phyloP scores from a whole-genome alignment of 2,113 vertebrate genomes.

The Thalassoma bifasciatum region DNA sequence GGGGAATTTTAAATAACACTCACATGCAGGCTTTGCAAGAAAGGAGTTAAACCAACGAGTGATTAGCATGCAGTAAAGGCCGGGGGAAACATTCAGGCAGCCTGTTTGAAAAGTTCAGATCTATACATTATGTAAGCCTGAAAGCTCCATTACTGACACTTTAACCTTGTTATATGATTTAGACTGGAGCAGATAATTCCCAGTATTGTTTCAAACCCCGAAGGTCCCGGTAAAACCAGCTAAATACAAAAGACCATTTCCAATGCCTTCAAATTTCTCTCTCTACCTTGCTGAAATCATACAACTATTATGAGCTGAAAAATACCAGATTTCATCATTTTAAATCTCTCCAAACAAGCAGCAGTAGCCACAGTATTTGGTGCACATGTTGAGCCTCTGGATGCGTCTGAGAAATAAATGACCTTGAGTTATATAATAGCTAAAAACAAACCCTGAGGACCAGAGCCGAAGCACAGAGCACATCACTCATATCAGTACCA shows the following conservation, averaged over 20 bases:
- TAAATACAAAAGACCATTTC: not conserved
- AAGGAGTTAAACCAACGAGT: too few relatives aligned
- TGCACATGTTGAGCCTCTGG: not conserved
- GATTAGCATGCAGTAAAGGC: too few relatives aligned
- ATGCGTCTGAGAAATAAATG: constrained; percentile 8
- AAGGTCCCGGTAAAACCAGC: not conserved
- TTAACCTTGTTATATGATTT: not conserved
- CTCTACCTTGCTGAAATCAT: not conserved
- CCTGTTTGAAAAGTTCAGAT: too few relatives aligned
- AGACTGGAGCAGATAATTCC: too few relatives aligned
- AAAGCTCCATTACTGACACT: not conserved
- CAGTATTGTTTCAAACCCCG: not conserved
- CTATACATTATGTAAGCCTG: too few relatives aligned
- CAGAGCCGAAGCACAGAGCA: constrained; percentile 5
- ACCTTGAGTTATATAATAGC: constrained; percentile 37
- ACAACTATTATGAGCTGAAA: not conserved
- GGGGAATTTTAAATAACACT: too few relatives aligned
- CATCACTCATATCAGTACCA: constrained; percentile 25
- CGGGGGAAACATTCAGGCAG: too few relatives aligned
- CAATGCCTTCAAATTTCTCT: not conserved
- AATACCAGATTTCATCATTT: not conserved
- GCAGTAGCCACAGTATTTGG: not conserved
- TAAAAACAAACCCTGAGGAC: not conserved
- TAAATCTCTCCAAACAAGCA: constrained; percentile 1
- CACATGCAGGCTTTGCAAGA: too few relatives aligned